Base-by-base conservation (phyloP, 2,888 invertebrate species). In the Melieria picta region DNA sequence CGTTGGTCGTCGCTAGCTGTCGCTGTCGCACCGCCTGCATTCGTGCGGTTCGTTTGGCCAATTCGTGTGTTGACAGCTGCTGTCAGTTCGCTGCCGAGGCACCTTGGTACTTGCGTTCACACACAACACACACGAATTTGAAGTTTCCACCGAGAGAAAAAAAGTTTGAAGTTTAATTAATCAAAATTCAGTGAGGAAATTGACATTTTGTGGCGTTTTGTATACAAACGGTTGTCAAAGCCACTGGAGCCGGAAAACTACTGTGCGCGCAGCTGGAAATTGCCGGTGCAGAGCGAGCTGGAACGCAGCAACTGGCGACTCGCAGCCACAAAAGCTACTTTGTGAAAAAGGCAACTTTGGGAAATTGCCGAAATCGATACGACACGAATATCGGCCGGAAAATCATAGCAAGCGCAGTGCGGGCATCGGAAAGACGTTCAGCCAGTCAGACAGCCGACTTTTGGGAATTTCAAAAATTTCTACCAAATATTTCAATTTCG, bases 21-120 rank as follows among this genome's bases (percentile, higher is more conserved):
- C 66, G 68, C 65, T 69, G 65, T 65, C 65, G 56, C 60, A 56
- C n/a, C 63, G 58, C 55, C 52, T 67, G 61, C 64, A 62, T 58
- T 52, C 63, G 72, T 58, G 47, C 61, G 61, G 30, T 30, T 30
- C 30, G 30, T 30, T 67, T 56, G 69, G 62, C 63, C 73, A 75
- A 77, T 76, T 76, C 74, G 72, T 70, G 72, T 65, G 61, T 62
- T 78, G 76, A 78, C 78, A 78, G 78, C 77, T 78, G 78, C 77
- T 30, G 30, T 30, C 30, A 30, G 30, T 30, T 77, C 76, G 58
- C 76, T 70, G 73, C 45, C 9, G 56, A 67, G 52, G 52, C 61
- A 72, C 55, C 52, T 30, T 30, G 30, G 30, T 69, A 72, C 11
- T 65, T 65, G 47, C 3, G 42, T 65, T 56, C 10, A 30, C 30